Conservation (phyloP, 2,888 invertebrate genomes). For the Eupithecia exiguata region DNA sequence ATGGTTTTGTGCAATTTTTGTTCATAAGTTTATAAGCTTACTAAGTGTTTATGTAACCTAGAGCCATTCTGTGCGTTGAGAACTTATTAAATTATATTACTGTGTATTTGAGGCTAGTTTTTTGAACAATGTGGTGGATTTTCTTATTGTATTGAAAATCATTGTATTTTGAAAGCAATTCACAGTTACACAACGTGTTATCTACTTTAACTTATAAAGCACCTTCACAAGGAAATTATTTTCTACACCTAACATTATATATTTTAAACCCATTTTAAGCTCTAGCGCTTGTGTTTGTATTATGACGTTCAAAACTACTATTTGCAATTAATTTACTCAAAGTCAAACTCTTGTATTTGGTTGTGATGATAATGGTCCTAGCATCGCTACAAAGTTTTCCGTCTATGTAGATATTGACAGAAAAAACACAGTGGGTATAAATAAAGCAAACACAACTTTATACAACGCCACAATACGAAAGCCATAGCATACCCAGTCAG, state of each 20-base stretch:
- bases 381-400: slow-evolving; percentile 67
- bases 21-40: slow-evolving; percentile 59
- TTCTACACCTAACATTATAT: slow-evolving; percentile 61
- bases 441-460: slow-evolving; percentile 67
- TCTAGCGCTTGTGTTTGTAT: slow-evolving; percentile 62
- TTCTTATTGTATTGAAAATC: slow-evolving; percentile 18
- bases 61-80: slow-evolving; percentile 78
- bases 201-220: slow-evolving; percentile 55
- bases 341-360: slow-evolving; percentile 81
- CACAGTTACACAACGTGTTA: slow-evolving; percentile 26
- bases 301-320: slow-evolving; percentile 58
- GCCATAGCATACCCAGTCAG: slow-evolving; percentile 78
- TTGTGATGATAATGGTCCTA: slow-evolving; percentile 76
- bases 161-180: slow-evolving; percentile 37
- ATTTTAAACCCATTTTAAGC: slow-evolving; percentile 50
- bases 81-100: slow-evolving; percentile 30
- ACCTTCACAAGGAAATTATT: slow-evolving; percentile 48
- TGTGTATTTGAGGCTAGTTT: slow-evolving; percentile 31
- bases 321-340: slow-evolving; percentile 75
- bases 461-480: slow-evolving; percentile 80
- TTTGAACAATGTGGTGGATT: slow-evolving; percentile 18
- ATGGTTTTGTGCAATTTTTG: slow-evolving; percentile 66
- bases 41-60: slow-evolving; percentile 60
- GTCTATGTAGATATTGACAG: slow-evolving; percentile 62
- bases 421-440: slow-evolving; percentile 72